Percentiles rank a stretch among this genome's conserved stretches.
phyloP scores from a whole-genome alignment of 2,888 invertebrate genomes.

The Xestoiulus laeticollis region DNA sequence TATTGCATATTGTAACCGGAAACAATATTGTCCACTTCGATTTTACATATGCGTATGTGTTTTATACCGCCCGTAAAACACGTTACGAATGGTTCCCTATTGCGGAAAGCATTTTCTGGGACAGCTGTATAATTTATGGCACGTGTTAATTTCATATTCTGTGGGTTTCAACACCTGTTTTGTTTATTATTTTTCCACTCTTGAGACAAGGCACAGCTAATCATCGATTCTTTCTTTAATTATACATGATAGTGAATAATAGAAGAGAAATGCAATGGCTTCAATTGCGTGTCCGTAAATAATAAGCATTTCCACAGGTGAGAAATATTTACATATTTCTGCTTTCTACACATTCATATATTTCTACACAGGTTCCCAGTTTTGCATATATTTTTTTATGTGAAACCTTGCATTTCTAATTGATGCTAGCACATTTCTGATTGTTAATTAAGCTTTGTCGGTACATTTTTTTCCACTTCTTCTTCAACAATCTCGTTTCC shows the following conservation, averaged over 20 bases:
- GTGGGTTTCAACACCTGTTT: slow-evolving; percentile 37
- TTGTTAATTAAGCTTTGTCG: background rate
- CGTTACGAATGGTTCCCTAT: background rate
- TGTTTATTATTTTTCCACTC: slow-evolving; percentile 34
- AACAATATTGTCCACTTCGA: too few species aligned
- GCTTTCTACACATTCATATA: background rate
- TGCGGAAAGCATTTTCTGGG: background rate
- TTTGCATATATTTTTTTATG: background rate
- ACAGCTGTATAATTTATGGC: background rate
- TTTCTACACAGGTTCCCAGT: too few species aligned
- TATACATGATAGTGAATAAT: background rate
- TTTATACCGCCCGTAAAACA: background rate
- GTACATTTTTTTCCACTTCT: background rate
- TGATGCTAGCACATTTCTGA: background rate
- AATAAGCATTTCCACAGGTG: slow-evolving; percentile 34
- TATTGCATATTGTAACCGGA: too few species aligned
- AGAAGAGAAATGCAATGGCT: background rate
- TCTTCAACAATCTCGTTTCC: background rate
- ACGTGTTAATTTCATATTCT: slow-evolving; percentile 29
- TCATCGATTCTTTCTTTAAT: background rate
- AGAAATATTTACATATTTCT: slow-evolving; percentile 10
- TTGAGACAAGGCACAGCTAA: slow-evolving; percentile 11
- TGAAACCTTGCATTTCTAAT: background rate
- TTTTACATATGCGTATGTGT: too few species aligned
- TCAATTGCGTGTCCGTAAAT: slow-evolving; percentile 6